phyloP scores from a whole-genome alignment of 2,113 vertebrate species.

The Erythrocebus patas region DNA sequence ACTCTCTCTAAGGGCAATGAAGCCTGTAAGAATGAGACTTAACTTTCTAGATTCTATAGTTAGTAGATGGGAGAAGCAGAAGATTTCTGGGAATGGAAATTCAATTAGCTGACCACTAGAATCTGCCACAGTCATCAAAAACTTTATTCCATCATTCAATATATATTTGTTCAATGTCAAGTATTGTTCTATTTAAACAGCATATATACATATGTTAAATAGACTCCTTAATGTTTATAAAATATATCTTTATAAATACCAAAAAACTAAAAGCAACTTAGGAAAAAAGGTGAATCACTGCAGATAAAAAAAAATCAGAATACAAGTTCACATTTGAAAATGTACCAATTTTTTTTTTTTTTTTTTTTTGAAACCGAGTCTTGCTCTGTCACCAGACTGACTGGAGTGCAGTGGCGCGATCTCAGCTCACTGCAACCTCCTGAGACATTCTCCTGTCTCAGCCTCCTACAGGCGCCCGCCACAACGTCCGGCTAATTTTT shows the following conservation, averaged over 20 bases:
- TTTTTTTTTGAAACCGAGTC: too few species aligned
- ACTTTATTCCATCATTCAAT: background rate
- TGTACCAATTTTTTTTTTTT: background rate
- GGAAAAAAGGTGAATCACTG: background rate
- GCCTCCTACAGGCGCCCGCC: too few species aligned
- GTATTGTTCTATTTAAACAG: background rate
- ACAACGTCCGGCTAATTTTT: accelerated
- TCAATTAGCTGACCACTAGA: background rate
- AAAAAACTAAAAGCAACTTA: background rate
- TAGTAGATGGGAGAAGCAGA: background rate
- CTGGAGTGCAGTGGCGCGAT: too few species aligned
- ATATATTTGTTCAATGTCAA: background rate
- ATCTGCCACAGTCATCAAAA: background rate
- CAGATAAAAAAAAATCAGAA: background rate
- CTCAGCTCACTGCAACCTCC: too few species aligned
- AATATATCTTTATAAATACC: background rate
- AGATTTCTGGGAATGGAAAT: background rate
- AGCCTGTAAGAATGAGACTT: background rate
- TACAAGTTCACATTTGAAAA: background rate
- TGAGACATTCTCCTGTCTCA: too few species aligned
- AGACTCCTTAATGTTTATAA: background rate
- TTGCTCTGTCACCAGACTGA: too few species aligned
- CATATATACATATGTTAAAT: background rate
- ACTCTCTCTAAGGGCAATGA: background rate
- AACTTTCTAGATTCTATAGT: background rate